These are phyloP conservation scores for Polydrusus pterygomalis DNA, from an alignment of 2,888 invertebrate genomes.

Conservation along the genomic window DNA sequence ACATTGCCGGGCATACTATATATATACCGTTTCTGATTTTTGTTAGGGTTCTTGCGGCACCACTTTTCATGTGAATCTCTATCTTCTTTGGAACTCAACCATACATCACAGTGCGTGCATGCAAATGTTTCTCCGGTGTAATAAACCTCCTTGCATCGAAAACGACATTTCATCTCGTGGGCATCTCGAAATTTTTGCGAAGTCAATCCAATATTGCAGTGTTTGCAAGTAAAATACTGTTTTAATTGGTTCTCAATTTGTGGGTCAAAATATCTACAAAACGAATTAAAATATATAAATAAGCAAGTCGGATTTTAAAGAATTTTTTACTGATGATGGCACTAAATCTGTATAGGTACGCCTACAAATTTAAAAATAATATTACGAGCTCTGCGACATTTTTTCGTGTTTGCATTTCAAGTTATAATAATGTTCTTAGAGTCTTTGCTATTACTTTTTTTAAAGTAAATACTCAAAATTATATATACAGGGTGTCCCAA, in stretches of 20 bases:
- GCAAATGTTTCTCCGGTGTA: constrained; percentile 33
- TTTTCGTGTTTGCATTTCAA: no score
- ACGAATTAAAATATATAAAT: no score
- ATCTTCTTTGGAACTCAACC: constrained; percentile 26
- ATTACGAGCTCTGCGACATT: no score
- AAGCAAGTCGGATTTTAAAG: neutral
- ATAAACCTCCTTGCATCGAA: constrained; percentile 23
- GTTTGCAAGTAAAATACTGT: constrained; percentile 47
- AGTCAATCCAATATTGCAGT: constrained; percentile 53
- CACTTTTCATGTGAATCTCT: constrained; percentile 35
- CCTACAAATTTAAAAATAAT: no score
- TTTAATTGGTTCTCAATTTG: constrained; percentile 18
- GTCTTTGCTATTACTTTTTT: no score
- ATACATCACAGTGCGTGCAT: constrained; percentile 43
- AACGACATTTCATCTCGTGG: constrained; percentile 55
- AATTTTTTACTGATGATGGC: no score
- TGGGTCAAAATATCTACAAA: constrained; percentile 27
- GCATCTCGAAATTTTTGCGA: constrained; percentile 40
- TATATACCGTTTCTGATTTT: neutral
- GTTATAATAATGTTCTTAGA: no score
- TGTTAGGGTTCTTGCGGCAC: constrained; percentile 25
- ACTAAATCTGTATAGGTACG: no score
- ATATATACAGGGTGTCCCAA: no score
- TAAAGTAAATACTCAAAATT: no score
- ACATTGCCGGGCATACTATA: no score